Evolutionary conservation across 2,888 invertebrate species (phyloP), one percentile per base, ranked within the genome.

Genomic region (Achlya flavicornis): DNA sequence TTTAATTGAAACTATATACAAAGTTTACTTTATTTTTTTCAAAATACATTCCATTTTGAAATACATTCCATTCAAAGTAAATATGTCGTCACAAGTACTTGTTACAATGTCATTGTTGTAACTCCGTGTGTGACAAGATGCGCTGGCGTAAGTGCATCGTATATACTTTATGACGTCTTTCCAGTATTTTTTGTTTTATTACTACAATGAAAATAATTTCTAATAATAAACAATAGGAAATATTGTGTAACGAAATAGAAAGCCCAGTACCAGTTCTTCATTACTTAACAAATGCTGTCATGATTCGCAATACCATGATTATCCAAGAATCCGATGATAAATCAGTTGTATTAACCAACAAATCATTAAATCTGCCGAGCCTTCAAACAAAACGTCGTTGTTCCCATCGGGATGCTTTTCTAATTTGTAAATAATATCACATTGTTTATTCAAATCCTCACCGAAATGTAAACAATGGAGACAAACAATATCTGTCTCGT

Each of bases 401-500:
- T 79, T 74, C 67, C 69, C 64, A 68, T 64, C 63, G 67, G 66
- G 70, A 76, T 67, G 68, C 69, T 77, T 79, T 76, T 68, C 80
- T 80, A 81, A 41, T 80, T 26, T 86, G 81, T 85, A 81, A 82
- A 85, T 83, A 83, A 71, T 73, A 72, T 64, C 74, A 33, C 66
- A 67, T 78, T 85, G 83, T 86, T 87, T 87, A 81, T 84, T 78
- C 78, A 76, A 69, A 74, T 65, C 66, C 62, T 61, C 68, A 67
- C 66, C 63, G 71, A 72, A 79, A 78, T 78, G 80, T 82, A 83
- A 83, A 86, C 86, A 87, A 81, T 72, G 61, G 59, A 43, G 35
- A 73, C 78, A 84, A 86, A 85, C 87, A 87, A 84, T 85, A 76
- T 71, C 73, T 75, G 78, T 81, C 73, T 73, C 71, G 71, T 75